phyloP scores from a whole-genome alignment of 1,140 invertebrate species.

The Goniozus legneri region DNA sequence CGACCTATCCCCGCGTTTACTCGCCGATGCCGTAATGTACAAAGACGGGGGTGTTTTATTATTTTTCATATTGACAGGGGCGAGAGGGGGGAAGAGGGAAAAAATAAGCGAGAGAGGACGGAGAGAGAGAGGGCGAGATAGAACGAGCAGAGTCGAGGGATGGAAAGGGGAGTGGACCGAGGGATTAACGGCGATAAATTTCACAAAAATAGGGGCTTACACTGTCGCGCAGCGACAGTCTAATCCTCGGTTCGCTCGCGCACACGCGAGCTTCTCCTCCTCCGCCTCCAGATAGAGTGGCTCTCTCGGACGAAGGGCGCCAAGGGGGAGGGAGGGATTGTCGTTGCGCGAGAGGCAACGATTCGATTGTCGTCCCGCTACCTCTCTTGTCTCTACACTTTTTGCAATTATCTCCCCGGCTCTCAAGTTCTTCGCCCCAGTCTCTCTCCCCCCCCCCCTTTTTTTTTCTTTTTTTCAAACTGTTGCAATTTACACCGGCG shows the following conservation, averaged over 20 bases:
- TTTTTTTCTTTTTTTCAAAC: too few species aligned
- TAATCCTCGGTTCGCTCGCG: conserved; percentile 42
- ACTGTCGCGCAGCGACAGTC: conserved; percentile 51
- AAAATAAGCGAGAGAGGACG: conserved; percentile 8
- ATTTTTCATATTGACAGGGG: conserved; percentile 45
- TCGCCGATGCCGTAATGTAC: conserved; percentile 6
- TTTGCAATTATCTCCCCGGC: conserved; percentile 43
- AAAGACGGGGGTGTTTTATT: conserved; percentile 36
- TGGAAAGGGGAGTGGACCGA: conserved; percentile 29
- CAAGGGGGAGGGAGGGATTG: conserved; percentile 9
- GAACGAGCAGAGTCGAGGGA: conserved; percentile 12
- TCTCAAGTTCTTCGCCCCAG: conserved; percentile 20
- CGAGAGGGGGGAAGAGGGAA: conserved; percentile 14
- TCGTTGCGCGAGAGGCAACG: conserved; percentile 19
- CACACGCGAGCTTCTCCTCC: conserved; percentile 6
- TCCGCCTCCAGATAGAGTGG: not conserved
- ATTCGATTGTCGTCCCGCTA: conserved; percentile 15
- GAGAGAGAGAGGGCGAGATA: conserved; percentile 13
- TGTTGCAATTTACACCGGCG: too few species aligned
- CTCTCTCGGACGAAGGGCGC: too few species aligned
- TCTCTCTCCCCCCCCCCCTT: not conserved
- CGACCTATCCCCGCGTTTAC: conserved; percentile 18
- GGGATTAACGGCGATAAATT: conserved; percentile 57
- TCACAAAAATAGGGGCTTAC: conserved; percentile 55
- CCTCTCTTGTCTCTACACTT: conserved; percentile 20